Evolutionary conservation across 2,113 vertebrate species (phyloP), one percentile per base, ranked within the genome.

Genomic region (Corythaeola cristata): DNA sequence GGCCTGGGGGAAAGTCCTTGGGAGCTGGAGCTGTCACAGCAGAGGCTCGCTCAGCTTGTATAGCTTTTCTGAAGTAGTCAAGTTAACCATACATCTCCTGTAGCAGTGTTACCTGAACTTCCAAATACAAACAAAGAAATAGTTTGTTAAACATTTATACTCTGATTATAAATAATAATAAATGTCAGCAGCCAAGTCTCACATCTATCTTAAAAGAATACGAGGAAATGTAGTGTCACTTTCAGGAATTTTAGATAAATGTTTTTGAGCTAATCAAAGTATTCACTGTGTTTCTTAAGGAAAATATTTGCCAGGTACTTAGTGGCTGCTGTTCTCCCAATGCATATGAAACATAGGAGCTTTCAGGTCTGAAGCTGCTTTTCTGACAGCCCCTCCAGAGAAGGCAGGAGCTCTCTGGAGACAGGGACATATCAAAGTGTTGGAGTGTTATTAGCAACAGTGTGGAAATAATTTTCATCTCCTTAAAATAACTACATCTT

Each of bases 11-110:
- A 37, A 9, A 44, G 32, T 20, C 35, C 35, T 32, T 19, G 41
- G 53, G 33, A 63, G 13, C 53, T 77, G 50, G 32, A 59, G 37
- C 69, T 4, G 4, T 16, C 1, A 2, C 10, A 8, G 47, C 24
- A 74, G 37, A 30, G 35, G 8, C 55, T 85, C 0, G 0, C 15
- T 60, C 2, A 0, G 24, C 63, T 50, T 27, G 14, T 15, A 50
- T 21, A 17, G 53, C 27, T 45, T 39, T 50, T 32, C 24, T 39
- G 62, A 44, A 58, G 20, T 24, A 52, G 53, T 41, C 67, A 13
- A 33, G 39, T 20, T n/a, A 58, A 33, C 37, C 9, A 0, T 2
- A 4, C 44, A 11, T 53, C n/a, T 82, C 30, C 37, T 69, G 32
- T 35, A 73, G n/a, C 8, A 8, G 20, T 6, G 12, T 8, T 32